These are phyloP conservation scores for Bos indicus DNA, from an alignment of 2,113 vertebrate genomes.

Conservation along the genomic window DNA sequence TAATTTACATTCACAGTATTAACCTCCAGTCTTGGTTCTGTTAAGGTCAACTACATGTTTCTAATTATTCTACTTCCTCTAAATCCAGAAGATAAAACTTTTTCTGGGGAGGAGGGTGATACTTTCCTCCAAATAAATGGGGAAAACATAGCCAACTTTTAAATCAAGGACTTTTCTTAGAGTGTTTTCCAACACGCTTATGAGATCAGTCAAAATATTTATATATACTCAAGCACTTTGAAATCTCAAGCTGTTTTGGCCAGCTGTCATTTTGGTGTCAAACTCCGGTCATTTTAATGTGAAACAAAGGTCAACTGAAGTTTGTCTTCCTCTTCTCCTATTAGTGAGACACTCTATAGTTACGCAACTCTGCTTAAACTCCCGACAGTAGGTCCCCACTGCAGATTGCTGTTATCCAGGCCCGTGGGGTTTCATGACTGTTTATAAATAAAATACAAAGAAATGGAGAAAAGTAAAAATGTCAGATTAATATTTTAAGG, in stretches of 20 bases:
- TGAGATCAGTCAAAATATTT: conserved; percentile 87
- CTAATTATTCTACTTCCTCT: conserved; percentile 69
- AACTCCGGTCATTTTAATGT: conserved; percentile 83
- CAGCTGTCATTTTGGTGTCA: conserved; percentile 86
- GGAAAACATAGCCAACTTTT: conserved; percentile 62
- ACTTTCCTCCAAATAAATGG: conserved; percentile 54
- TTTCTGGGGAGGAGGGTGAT: not conserved
- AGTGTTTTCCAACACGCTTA: conserved; percentile 76
- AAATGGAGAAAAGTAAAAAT: conserved; percentile 20
- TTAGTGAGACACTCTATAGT: conserved; percentile 67
- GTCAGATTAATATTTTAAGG: not conserved
- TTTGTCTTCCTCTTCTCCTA: conserved; percentile 57
- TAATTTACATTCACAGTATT: not conserved
- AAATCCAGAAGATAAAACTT: conserved; percentile 66
- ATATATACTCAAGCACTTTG: conserved; percentile 81
- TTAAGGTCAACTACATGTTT: conserved; percentile 45
- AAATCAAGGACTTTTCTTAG: conserved; percentile 72
- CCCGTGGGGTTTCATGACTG: not conserved
- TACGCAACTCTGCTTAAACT: conserved; percentile 56
- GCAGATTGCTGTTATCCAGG: not conserved
- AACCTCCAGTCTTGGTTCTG: conserved; percentile 19
- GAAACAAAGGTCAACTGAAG: conserved; percentile 81
- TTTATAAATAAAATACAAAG: conserved; percentile 25
- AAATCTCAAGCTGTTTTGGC: conserved; percentile 82
- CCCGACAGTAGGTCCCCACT: not conserved